Base-by-base conservation (phyloP, 1,140 invertebrate species). In the Bathynomus jamesi region DNA sequence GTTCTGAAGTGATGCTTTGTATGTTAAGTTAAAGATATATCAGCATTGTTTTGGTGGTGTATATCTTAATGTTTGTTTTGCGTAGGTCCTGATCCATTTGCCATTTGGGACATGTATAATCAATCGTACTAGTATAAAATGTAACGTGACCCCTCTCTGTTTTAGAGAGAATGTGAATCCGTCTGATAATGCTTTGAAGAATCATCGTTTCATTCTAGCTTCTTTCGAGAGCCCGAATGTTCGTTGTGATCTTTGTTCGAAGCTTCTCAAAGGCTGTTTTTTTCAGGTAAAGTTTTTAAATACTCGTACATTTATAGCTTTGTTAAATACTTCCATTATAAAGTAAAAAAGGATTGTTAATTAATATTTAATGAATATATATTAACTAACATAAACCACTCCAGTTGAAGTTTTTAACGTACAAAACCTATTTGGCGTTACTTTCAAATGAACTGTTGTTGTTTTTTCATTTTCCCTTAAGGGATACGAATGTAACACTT, bases 251-350 rank as follows among this genome's bases (percentile, higher is more conserved):
- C 86, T 90, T 78, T 97, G 94, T 82, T 88, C 87, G 24, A 94
- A 94, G 81, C 91, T 95, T 74, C 85, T 95, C 4, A 94, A 94
- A 83, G 96, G 95, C 27, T 85, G 91, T 73, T 94, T 96, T 82
- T 93, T 88, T 80, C 88, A 90, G 83, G 89, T 89, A 81, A 78
- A 61, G 80, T 76, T 78, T 31, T 32, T n/a, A 46, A 28, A 3
- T 53, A 30, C 28, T 31, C 2, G 2, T 67, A 21, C 4, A 10
- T 53, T 25, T 25, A 17, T 27, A 4, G n/a, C 5, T 21, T 13
- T 40, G 30, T 13, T 25, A 28, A 61, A 13, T 21, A 29, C 24
- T 61, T 53, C 32, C 65, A 40, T 65, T 46, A 62, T 27, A 68
- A 53, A 3, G n/a, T n/a, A n/a, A n/a, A n/a, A n/a, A n/a, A n/a